A percentile compares a stretch with the other conserved stretches of the same genome.
Conservation (phyloP, 2,888 invertebrate genomes). For the Alentia gelatinosa region DNA sequence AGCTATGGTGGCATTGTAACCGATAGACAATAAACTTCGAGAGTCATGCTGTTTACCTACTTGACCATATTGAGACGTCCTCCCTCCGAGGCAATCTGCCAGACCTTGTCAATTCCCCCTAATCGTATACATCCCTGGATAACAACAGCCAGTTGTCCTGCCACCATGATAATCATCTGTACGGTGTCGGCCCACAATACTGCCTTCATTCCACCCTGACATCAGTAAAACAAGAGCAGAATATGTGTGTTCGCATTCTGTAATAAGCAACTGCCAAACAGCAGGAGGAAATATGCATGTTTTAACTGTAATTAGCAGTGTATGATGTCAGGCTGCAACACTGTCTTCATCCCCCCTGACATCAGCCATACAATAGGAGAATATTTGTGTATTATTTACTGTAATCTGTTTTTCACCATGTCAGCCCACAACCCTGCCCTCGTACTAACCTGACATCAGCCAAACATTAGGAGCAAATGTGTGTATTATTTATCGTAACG, state of each 20-base stretch:
- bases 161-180: constrained; percentile 80
- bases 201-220: constrained; percentile 81
- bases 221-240: constrained; percentile 52
- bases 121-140: constrained; percentile 75
- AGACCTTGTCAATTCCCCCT: constrained; percentile 74
- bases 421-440: neutral
- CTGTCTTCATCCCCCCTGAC: constrained; percentile 81
- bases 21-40: too few species aligned
- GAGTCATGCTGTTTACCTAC: constrained; percentile 63
- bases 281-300: too few species aligned
- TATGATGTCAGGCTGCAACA: constrained; percentile 81
- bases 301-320: constrained; percentile 80
- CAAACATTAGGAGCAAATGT: too few species aligned
- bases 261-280: constrained; percentile 75
- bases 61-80: constrained; percentile 74
- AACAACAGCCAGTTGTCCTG: constrained; percentile 78
- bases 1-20: neutral
- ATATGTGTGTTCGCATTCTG: too few species aligned
- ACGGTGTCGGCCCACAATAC: constrained; percentile 81
- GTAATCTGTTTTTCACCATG: neutral
- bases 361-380: too few species aligned
- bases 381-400: too few species aligned
- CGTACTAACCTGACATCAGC: too few species aligned
- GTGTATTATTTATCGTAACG: neutral
- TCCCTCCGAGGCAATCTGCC: constrained; percentile 71